Conservation (phyloP, 2,888 invertebrate species). For the Cataglyphis livida region DNA sequence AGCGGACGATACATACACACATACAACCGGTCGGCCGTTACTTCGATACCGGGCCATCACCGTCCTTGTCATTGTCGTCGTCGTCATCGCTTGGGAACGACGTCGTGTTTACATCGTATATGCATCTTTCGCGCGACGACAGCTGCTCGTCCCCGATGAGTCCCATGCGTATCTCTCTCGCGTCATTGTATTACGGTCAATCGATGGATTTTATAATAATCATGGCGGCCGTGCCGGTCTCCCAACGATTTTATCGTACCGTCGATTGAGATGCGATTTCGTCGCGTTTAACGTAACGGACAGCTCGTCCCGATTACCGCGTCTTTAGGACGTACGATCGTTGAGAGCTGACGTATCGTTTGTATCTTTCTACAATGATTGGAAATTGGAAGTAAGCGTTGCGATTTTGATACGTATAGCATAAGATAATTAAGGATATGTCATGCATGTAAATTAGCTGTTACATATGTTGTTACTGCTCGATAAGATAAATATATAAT, state of each 20-base stretch:
- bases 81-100: background rate
- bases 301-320: too few species aligned
- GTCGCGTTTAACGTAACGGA: background rate
- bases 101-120: constrained; percentile 16
- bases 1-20: constrained; percentile 64
- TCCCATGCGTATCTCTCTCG: constrained; percentile 44
- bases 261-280: background rate
- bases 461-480: background rate
- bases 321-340: background rate
- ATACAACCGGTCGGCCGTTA: constrained; percentile 61
- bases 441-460: background rate
- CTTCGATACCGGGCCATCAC: constrained; percentile 12
- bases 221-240: constrained; percentile 82
- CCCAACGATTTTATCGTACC: constrained; percentile 39
- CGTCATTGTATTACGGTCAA: constrained; percentile 68
- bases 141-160: background rate
- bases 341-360: background rate
- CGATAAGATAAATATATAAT: background rate
- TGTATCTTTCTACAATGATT: too few species aligned
- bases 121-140: constrained; percentile 37
- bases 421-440: background rate
- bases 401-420: background rate
- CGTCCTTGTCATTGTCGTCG: too few species aligned
- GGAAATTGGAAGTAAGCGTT: background rate
- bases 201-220: constrained; percentile 80